These are phyloP conservation scores for Drosophila ambigua DNA, from an alignment of 1,140 invertebrate species.

Conservation along the genomic window DNA sequence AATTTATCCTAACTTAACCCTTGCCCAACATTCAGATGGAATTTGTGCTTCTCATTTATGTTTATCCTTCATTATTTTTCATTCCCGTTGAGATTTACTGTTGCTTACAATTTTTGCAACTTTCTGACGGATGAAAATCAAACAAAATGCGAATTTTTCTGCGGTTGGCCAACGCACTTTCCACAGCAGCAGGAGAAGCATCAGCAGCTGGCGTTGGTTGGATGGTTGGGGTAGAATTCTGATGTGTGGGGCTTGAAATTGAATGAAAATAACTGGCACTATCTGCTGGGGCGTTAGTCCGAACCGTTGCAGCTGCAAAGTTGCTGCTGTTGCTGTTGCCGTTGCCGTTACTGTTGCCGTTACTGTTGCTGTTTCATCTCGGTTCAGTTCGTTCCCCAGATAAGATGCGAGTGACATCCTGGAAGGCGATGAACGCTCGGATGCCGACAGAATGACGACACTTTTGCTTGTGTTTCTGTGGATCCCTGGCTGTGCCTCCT, in stretches of 20 bases:
- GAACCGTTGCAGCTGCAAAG: constrained; percentile 20
- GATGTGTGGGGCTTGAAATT: constrained; percentile 47
- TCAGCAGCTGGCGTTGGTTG: not conserved
- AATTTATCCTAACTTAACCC: too few relatives aligned
- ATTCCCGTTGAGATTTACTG: constrained; percentile 15
- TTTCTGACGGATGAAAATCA: constrained; percentile 43
- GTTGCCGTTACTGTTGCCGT: constrained; percentile 26
- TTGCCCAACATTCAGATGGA: too few relatives aligned
- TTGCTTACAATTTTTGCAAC: constrained; percentile 25
- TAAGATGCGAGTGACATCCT: constrained; percentile 67
- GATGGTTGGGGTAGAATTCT: constrained; percentile 16
- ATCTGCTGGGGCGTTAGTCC: constrained; percentile 48
- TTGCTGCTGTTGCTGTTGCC: constrained; percentile 24
- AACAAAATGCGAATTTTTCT: constrained; percentile 47
- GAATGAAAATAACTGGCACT: constrained; percentile 76
- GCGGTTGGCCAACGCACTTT: constrained; percentile 10
- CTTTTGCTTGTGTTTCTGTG: constrained; percentile 21
- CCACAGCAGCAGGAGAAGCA: not conserved
- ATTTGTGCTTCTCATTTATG: not conserved
- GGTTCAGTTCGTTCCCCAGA: constrained; percentile 37
- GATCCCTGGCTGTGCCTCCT: constrained; percentile 24
- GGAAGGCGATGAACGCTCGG: constrained; percentile 32
- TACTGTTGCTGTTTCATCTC: constrained; percentile 6
- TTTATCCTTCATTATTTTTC: constrained; percentile 22
- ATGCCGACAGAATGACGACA: constrained; percentile 63